Evolutionary conservation across 2,797 vertebrate genomes (phyloP).

Genomic region (Tachyglossus aculeatus): DNA sequence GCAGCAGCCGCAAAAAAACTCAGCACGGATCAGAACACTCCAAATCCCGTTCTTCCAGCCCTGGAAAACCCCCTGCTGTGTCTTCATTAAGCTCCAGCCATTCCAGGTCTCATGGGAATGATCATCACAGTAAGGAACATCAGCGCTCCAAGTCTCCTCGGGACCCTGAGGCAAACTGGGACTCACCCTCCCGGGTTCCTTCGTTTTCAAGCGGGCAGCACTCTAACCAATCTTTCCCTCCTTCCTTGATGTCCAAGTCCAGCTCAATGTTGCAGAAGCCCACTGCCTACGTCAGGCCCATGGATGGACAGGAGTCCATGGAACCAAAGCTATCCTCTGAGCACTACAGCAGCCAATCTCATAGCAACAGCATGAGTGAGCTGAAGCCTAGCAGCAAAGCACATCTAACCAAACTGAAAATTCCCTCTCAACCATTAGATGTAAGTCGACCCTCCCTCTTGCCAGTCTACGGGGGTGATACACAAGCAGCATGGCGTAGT

Average conservation of each 20-base stretch:
- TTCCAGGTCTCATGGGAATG: constrained; percentile 84
- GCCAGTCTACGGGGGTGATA: too few relatives aligned
- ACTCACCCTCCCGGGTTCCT: constrained; percentile 94
- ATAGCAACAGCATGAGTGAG: constrained; percentile 86
- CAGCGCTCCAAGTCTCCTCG: constrained; percentile 93
- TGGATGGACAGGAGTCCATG: constrained; percentile 97
- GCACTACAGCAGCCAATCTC: constrained; percentile 87
- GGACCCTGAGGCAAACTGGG: constrained; percentile 94
- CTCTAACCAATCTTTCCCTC: constrained; percentile 91
- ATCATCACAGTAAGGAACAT: constrained; percentile 93
- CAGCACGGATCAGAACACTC: constrained; percentile 95
- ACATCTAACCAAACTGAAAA: constrained; percentile 95
- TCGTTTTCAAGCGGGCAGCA: constrained; percentile 90
- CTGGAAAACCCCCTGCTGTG: constrained; percentile 82
- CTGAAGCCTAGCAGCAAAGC: constrained; percentile 95
- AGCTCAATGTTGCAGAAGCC: constrained; percentile 96
- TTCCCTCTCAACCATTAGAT: constrained; percentile 92
- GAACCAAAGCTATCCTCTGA: constrained; percentile 93
- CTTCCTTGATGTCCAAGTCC: constrained; percentile 94
- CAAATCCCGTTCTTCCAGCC: constrained; percentile 90
- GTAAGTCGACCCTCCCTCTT: constrained; percentile 79
- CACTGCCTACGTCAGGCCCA: constrained; percentile 98
- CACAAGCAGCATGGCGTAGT: too few relatives aligned
- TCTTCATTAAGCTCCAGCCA: constrained; percentile 86
- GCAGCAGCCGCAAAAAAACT: constrained; percentile 87